phyloP scores from a whole-genome alignment of 2,888 invertebrate species.

The Steinernema hermaphroditum region DNA sequence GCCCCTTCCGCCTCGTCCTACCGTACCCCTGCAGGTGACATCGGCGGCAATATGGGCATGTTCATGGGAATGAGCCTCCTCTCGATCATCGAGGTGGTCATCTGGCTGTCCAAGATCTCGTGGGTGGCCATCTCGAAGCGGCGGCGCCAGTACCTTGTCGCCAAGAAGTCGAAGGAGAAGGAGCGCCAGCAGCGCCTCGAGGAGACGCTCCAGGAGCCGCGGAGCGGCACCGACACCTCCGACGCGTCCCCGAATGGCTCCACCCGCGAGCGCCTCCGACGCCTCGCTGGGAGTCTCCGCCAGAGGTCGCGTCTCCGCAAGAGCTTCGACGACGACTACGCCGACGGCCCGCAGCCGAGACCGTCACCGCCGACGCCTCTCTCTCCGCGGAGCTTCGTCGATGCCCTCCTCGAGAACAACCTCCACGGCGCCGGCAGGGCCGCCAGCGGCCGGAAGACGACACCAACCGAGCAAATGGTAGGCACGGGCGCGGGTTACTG shows the following conservation, averaged over 20 bases:
- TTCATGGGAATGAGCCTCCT: conserved; percentile 65
- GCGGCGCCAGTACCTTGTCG: conserved; percentile 49
- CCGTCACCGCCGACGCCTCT: conserved; percentile 3
- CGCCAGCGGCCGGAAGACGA: not conserved
- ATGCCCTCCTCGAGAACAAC: not conserved
- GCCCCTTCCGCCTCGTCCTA: not conserved
- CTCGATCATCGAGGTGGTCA: conserved; percentile 58
- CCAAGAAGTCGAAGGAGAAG: conserved; percentile 49
- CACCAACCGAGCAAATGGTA: conserved; percentile 13
- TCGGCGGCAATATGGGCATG: conserved; percentile 66
- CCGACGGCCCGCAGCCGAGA: not conserved
- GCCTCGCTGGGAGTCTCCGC: not conserved
- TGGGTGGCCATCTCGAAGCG: conserved; percentile 60
- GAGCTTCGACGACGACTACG: conserved; percentile 26
- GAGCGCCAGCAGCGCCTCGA: conserved; percentile 40
- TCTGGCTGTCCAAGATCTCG: conserved; percentile 59
- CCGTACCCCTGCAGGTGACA: conserved; percentile 52
- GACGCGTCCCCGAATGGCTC: conserved; percentile 8
- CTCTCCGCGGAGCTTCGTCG: not conserved
- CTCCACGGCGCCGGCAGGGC: not conserved
- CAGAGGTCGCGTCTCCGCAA: conserved; percentile 8
- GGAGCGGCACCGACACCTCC: not conserved
- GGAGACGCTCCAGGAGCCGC: conserved; percentile 30
- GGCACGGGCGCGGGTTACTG: not conserved
- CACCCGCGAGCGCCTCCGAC: not conserved